phyloP scores from a whole-genome alignment of 2,113 vertebrate genomes.

The Aramus guarauna region DNA sequence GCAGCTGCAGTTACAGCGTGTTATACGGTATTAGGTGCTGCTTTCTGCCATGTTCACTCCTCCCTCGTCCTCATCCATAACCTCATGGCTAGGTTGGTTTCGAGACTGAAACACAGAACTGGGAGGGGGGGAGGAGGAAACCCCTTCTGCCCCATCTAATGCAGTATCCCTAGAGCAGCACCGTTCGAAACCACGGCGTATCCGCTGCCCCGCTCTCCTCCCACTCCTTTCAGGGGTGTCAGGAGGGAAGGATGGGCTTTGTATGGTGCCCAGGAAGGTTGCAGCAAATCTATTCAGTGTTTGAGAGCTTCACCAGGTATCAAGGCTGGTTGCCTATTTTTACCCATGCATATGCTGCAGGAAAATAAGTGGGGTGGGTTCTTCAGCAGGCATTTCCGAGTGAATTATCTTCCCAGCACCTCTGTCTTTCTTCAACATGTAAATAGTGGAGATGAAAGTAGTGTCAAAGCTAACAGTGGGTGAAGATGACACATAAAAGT shows the following conservation, averaged over 20 bases:
- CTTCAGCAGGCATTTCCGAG: not conserved
- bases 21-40: not conserved
- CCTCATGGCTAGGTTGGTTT: not conserved
- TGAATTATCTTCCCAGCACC: not conserved
- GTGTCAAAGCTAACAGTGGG: not conserved
- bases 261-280: not conserved
- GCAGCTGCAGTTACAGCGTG: not conserved
- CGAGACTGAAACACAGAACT: not conserved
- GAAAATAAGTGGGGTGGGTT: not conserved
- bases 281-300: not conserved
- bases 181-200: not conserved
- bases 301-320: not conserved
- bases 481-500: not conserved
- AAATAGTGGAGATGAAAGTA: not conserved
- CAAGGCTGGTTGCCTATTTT: not conserved
- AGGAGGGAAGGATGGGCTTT: not conserved
- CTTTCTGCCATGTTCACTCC: rapidly evolving
- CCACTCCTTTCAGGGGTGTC: not conserved
- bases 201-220: not conserved
- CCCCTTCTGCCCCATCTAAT: not conserved
- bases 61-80: not conserved
- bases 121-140: not conserved
- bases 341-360: not conserved
- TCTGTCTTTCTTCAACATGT: not conserved
- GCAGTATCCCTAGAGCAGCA: not conserved